phyloP scores from a whole-genome alignment of 1,140 invertebrate species.

The Drosophila ercepeae region DNA sequence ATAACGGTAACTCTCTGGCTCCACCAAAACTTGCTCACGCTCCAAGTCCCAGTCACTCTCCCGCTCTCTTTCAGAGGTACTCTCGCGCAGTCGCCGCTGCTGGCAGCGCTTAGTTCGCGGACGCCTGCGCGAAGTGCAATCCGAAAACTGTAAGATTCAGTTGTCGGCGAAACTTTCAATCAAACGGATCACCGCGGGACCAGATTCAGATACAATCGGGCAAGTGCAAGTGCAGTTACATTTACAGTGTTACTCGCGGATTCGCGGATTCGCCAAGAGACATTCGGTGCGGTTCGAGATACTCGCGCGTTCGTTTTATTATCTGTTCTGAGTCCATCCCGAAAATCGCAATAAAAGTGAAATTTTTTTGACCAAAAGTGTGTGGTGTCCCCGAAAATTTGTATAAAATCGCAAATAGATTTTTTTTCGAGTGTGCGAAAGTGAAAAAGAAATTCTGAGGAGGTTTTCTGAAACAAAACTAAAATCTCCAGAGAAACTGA shows the following conservation, averaged over 20 bases:
- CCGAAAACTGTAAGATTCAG: too few species aligned
- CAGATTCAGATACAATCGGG: constrained; percentile 25
- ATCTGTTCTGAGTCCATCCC: too few species aligned
- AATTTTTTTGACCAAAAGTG: constrained; percentile 12
- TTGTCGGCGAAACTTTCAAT: too few species aligned
- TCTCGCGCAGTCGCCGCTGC: constrained; percentile 57
- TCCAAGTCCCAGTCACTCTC: constrained; percentile 5
- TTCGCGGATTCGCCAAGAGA: too few species aligned
- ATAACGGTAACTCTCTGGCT: neutral
- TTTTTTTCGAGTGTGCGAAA: constrained; percentile 38
- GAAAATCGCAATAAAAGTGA: constrained; percentile 23
- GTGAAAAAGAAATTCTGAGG: constrained; percentile 17
- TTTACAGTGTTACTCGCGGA: too few species aligned
- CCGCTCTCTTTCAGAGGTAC: constrained; percentile 3
- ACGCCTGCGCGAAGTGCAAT: constrained; percentile 79
- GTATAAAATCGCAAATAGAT: constrained; percentile 24
- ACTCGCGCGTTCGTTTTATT: too few species aligned
- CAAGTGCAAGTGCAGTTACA: too few species aligned
- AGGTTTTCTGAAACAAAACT: constrained; percentile 24
- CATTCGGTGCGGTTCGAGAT: neutral
- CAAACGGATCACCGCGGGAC: too few species aligned
- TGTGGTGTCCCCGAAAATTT: neutral
- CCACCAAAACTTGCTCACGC: neutral
- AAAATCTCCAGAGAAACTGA: neutral
- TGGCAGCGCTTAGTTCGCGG: constrained; percentile 71